Conservation (phyloP, 2,797 vertebrate genomes). For the Picus viridis region DNA sequence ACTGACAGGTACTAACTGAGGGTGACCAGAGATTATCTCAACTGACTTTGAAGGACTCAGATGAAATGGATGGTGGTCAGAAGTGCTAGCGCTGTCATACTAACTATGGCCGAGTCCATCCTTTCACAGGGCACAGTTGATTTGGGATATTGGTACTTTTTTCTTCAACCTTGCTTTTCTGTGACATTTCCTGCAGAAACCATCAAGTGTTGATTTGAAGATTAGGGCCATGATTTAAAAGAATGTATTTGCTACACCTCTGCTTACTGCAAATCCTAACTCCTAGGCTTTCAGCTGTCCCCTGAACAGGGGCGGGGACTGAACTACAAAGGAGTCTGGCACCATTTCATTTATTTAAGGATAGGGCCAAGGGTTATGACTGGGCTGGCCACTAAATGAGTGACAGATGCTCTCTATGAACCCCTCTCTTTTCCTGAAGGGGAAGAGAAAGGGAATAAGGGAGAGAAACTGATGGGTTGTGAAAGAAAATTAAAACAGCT, state of each 20-base stretch:
- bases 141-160: neutral
- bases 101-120: neutral
- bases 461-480: too few relatives aligned
- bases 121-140: neutral
- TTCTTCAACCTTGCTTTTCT: neutral
- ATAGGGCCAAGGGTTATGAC: neutral
- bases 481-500: too few relatives aligned
- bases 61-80: neutral
- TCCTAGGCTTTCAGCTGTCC: neutral
- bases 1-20: neutral
- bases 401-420: too few relatives aligned
- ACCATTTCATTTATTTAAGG: neutral
- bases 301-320: neutral
- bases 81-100: neutral
- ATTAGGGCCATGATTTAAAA: neutral
- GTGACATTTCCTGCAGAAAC: neutral
- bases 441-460: too few relatives aligned
- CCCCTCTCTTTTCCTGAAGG: too few relatives aligned
- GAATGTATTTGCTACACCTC: neutral
- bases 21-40: neutral
- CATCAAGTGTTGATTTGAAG: neutral
- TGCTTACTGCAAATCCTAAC: neutral
- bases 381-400: too few relatives aligned
- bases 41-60: neutral
- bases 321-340: neutral